Conservation (phyloP, 92 coral and sea anemone species). For the Virgularia gustaviana region DNA sequence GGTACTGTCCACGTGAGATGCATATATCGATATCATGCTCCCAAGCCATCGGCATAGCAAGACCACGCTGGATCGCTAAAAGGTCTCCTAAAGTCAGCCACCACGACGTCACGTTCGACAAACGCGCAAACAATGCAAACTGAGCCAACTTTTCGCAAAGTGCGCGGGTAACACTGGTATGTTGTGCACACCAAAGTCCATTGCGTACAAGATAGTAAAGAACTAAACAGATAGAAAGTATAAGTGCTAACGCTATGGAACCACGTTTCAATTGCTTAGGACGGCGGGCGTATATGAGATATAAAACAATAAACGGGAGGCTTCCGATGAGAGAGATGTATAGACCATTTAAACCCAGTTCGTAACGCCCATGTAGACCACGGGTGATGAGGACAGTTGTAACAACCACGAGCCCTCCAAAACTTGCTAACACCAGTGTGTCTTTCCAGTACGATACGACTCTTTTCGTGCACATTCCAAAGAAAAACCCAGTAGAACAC, state of each 20-base stretch:
- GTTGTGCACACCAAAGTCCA: constrained; percentile 65
- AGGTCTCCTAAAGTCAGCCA: constrained; percentile 70
- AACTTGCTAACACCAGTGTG: constrained; percentile 9
- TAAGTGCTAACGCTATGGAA: background rate
- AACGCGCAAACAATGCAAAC: constrained; percentile 51
- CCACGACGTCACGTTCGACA: constrained; percentile 41
- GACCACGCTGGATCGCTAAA: constrained; percentile 58
- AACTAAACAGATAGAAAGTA: constrained; percentile 39
- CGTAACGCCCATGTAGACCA: constrained; percentile 52
- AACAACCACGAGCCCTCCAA: background rate
- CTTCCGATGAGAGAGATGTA: constrained; percentile 30
- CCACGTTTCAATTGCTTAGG: constrained; percentile 7
- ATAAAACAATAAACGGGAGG: constrained; percentile 32
- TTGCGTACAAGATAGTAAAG: constrained; percentile 51
- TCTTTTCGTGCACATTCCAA: background rate
- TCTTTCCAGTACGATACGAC: background rate
- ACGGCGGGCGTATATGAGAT: background rate
- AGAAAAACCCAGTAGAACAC: no score
- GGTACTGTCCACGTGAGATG: constrained; percentile 43
- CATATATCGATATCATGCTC: constrained; percentile 62
- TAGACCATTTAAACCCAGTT: constrained; percentile 44
- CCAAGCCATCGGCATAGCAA: constrained; percentile 58
- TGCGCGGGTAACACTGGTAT: constrained; percentile 38
- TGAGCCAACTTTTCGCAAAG: constrained; percentile 50
- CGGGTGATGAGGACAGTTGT: constrained; percentile 44